Evolutionary conservation across 2,797 vertebrate genomes (phyloP), one percentile per base, ranked within the genome.

Genomic region (Siniperca undulata): DNA sequence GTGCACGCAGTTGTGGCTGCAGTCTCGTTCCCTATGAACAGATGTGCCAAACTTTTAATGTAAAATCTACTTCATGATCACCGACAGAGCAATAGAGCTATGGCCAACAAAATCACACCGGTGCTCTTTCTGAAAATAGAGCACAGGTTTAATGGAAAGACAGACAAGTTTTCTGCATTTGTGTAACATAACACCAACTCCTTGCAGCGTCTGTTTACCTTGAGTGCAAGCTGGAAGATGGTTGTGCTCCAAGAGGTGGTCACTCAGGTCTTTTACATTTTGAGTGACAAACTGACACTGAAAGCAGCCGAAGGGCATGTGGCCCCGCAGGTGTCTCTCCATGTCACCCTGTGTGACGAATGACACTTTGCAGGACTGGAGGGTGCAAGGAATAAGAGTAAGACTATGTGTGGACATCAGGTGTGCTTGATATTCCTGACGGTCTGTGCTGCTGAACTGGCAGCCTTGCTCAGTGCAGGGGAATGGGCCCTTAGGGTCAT

Each of bases 291-390:
- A 97, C 84, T 93, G 70, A 1, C 97, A 97, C 17, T 14, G 90
- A 88, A 88, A 12, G 27, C 97, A 97, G 91, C 96, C 95, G 82
- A 97, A 97, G 4, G 97, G 97, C 78, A 95, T 91, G 86, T 97
- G 97, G 60, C 36, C 83, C 22, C 90, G 93, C 50, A 86, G 77
- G 74, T 97, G 97, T 74, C 81, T 90, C 66, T 97, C 95, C 97
- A 97, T 96, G 85, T 94, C 96, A 0, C 48, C 90, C 36, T 55
- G 92, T 70, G 91, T 95, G 52, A 87, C 89, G 74, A 98, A 97
- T 20, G 96, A 93, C 64, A 90, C 77, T 0, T 92, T 92, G 81
- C 97, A 97, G 88, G 94, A 91, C 10, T 85, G 94, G 83, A 93
- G 90, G 71, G 95, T 24, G 1, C 96, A 97, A 34, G 94, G 86